phyloP scores from a whole-genome alignment of 1,140 invertebrate species.

The Trinorchestia longiramus region DNA sequence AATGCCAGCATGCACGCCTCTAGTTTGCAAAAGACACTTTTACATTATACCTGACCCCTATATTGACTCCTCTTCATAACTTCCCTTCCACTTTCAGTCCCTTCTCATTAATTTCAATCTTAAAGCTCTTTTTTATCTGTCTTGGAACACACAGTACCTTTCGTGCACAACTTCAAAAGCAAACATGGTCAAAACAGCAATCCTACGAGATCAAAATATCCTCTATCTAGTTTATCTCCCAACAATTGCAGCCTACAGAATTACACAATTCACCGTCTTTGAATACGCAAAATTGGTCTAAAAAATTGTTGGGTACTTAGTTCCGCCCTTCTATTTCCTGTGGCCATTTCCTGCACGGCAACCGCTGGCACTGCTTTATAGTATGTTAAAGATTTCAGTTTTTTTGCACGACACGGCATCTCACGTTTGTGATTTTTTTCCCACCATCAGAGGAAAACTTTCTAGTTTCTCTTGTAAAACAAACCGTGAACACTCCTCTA shows the following conservation, averaged over 20 bases:
- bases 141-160: neutral
- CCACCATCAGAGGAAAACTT: neutral
- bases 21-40: neutral
- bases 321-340: neutral
- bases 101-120: neutral
- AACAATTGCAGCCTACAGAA: neutral
- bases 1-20: neutral
- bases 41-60: constrained; percentile 43
- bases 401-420: neutral
- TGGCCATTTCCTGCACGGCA: neutral
- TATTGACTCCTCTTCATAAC: constrained; percentile 11
- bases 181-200: neutral
- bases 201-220: neutral
- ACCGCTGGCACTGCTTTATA: neutral
- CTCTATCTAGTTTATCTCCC: neutral
- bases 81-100: constrained; percentile 47
- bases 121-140: neutral
- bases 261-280: neutral
- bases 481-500: neutral
- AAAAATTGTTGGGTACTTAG: neutral
- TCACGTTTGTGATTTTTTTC: neutral
- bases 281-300: neutral
- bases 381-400: neutral
- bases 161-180: neutral
- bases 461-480: neutral